These are phyloP conservation scores for Hyperoodon ampullatus DNA, from an alignment of 2,113 vertebrate species.

Conservation along the genomic window DNA sequence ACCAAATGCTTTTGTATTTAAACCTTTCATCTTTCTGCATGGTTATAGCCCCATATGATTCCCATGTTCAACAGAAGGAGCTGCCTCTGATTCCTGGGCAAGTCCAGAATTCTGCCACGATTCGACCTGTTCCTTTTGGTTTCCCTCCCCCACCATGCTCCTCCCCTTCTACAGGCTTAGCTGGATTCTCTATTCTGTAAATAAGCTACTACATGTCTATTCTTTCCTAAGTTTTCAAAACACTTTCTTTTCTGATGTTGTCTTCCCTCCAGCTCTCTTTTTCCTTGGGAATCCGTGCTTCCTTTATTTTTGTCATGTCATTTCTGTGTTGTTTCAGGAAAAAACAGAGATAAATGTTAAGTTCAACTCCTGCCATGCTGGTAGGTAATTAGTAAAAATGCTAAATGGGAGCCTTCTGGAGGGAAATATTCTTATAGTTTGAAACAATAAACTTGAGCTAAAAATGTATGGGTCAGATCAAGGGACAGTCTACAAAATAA, in stretches of 20 bases:
- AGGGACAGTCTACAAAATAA: no score
- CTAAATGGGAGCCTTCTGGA: neutral
- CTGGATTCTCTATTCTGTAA: neutral
- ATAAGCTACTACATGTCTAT: neutral
- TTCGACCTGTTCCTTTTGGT: neutral
- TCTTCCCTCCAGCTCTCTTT: neutral
- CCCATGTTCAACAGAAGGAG: neutral
- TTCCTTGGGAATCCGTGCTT: neutral
- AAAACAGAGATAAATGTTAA: neutral
- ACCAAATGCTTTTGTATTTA: neutral
- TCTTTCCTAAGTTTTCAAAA: neutral
- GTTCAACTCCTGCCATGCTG: neutral
- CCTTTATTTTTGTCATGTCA: neutral
- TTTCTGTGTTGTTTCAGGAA: neutral
- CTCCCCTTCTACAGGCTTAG: neutral
- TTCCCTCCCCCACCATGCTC: accelerated
- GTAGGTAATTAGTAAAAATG: neutral
- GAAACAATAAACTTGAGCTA: neutral
- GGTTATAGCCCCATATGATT: neutral
- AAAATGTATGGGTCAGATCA: neutral
- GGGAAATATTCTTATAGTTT: neutral
- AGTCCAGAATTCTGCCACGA: neutral
- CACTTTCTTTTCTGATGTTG: neutral
- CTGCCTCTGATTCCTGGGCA: neutral
- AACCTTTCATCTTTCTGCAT: neutral